These are phyloP conservation scores for Drosophila histrio DNA, from an alignment of 2,888 invertebrate genomes.

Conservation along the genomic window DNA sequence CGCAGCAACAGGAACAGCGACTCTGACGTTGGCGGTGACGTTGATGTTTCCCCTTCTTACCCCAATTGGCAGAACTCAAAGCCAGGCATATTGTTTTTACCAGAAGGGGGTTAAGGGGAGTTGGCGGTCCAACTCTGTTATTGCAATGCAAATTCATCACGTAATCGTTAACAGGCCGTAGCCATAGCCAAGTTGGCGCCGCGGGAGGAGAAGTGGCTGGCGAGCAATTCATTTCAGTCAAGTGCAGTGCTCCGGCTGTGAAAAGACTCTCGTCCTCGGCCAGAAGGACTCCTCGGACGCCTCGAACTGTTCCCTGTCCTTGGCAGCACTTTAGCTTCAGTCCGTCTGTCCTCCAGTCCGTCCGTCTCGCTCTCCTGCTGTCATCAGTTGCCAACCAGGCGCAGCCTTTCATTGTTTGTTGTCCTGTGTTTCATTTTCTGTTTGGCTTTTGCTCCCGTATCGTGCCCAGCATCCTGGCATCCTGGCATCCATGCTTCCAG, in stretches of 20 bases:
- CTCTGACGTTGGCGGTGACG: slow-evolving; percentile 43
- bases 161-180: slow-evolving; percentile 71
- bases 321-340: slow-evolving; percentile 40
- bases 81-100: slow-evolving; percentile 59
- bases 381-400: slow-evolving; percentile 63
- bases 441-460: slow-evolving; percentile 41
- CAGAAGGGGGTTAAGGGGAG: not conserved
- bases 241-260: slow-evolving; percentile 62
- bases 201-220: slow-evolving; percentile 6
- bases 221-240: slow-evolving; percentile 70
- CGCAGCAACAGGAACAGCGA: slow-evolving; percentile 49
- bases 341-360: not conserved
- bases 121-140: slow-evolving; percentile 40
- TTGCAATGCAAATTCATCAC: slow-evolving; percentile 75
- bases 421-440: slow-evolving; percentile 50
- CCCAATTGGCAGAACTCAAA: slow-evolving; percentile 45
- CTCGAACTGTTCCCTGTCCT: slow-evolving; percentile 33
- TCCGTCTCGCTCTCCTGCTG: slow-evolving; percentile 33
- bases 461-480: slow-evolving; percentile 6
- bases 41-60: slow-evolving; percentile 11
- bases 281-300: slow-evolving; percentile 3
- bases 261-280: slow-evolving; percentile 47
- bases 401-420: slow-evolving; percentile 54
- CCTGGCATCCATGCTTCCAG: not conserved
- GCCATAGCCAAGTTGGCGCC: slow-evolving; percentile 2